Evolutionary conservation across 1,140 invertebrate species (phyloP), one percentile per base, ranked within the genome.

Genomic region (Orchesella cincta): DNA sequence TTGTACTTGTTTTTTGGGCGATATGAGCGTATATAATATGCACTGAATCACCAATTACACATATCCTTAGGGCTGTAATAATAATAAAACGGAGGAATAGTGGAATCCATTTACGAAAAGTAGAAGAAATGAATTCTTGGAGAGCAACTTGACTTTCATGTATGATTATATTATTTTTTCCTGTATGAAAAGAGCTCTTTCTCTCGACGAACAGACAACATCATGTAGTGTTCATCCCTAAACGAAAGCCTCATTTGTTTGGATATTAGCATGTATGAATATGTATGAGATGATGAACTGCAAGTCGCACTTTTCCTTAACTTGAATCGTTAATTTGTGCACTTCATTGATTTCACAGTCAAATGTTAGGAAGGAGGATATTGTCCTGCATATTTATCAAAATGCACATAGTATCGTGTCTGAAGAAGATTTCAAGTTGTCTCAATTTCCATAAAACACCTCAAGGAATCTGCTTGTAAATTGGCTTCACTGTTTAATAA

Each of bases 221-320:
- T 57, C 23, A n/a, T 57, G 23, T 46, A 57, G 23, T 57, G 52
- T 57, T 57, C 52, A 3, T 26, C 23, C 14, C 23, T 12, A 3
- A 14, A 26, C 52, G 14, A 14, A 57, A 57, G 14, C 23, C 62
- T 67, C 62, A 67, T 67, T 67, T 67, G 29, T 33, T 29, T 67
- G 33, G 5, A 18, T 67, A 67, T 67, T 67, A 31, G 62, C 62
- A 67, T 67, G 8, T 23, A 67, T 67, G 62, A 67, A 67, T 67
- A 67, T 67, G 28, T 67, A 67, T 67, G 52, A 31, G 62, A 67
- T 67, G 62, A 33, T 33, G 31, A 67, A 12, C 31, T 67, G 62
- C 12, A 67, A 67, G 62, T 31, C 31, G n/a, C 31, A 67, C 62
- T 57, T 16, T 16, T 16, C n/a, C n/a, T n/a, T n/a, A n/a, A n/a